Evolutionary conservation across 2,113 vertebrate genomes (phyloP), one percentile per base, ranked within the genome.

Genomic region (Xiphorhynchus elegans): DNA sequence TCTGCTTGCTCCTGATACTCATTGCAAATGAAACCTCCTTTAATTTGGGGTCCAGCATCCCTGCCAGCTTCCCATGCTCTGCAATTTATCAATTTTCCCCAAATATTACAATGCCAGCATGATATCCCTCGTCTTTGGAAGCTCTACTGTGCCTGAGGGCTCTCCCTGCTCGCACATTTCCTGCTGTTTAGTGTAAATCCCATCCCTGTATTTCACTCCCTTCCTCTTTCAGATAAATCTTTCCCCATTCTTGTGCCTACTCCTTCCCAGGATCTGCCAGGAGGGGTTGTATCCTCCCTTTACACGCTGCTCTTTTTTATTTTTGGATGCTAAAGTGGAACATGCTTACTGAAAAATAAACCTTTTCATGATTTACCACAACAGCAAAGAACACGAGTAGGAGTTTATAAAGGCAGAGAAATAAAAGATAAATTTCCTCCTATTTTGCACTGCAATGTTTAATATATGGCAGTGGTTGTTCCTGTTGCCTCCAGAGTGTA

Each of bases 361-460:
- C 93, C 87, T 74, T 81, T 93, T 56, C 80, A 62, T 91, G 66
- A 81, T 81, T 92, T 46, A 68, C 44, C 40, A 49, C 76, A 84
- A 44, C 80, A 79, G 73, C 78, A 69, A 67, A 44, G 89, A 95
- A 60, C 49, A 44, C 13, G 59, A 96, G 93, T 75, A 82, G 94
- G 89, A 91, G 87, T 90, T 79, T 64, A 68, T 81, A 91, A 87
- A 84, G 72, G 80, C 66, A 68, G 82, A 77, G 89, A 68, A 95
- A 92, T 74, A 89, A 92, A 96, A 88, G 69, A 91, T 82, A 6
- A 49, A 84, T 89, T 73, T 86, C 85, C 84, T 80, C 21, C 62
- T 92, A 31, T 87, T 95, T 92, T 89, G 73, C 37, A 25, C 89
- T 44, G 70, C 12, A 2, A 56, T 62, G 33, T 64, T 93, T 95